phyloP scores from a whole-genome alignment of 2,113 vertebrate genomes.

The Puffinus mauretanicus region DNA sequence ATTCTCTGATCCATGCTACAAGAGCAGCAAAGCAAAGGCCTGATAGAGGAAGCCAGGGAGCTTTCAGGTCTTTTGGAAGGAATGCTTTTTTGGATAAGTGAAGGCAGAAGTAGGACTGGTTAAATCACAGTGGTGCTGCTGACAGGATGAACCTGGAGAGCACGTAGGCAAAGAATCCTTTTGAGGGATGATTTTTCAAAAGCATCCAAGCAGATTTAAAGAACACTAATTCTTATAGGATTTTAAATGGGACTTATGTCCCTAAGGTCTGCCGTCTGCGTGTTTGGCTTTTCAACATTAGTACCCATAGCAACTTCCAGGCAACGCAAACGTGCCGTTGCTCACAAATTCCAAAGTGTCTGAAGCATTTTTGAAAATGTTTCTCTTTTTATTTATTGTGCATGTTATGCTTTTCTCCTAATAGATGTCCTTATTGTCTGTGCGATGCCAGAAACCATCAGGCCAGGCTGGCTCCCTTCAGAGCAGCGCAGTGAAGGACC shows the following conservation, averaged over 20 bases:
- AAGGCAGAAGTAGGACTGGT: neutral
- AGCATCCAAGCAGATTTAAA: neutral
- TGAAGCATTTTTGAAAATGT: neutral
- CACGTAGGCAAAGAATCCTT: constrained; percentile 10
- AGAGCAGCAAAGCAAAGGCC: neutral
- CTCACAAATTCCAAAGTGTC: constrained; percentile 36
- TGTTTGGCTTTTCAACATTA: constrained; percentile 31
- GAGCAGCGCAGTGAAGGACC: rapidly evolving
- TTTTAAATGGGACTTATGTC: constrained; percentile 14
- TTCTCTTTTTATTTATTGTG: neutral
- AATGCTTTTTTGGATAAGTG: neutral
- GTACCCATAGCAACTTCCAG: constrained; percentile 51
- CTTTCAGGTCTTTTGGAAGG: neutral
- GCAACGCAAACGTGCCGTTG: neutral
- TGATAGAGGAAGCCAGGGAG: neutral
- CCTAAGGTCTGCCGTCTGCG: neutral
- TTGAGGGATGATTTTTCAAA: neutral
- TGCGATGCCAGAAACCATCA: neutral
- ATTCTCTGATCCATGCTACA: neutral
- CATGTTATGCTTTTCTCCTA: neutral
- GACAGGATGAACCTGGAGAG: neutral
- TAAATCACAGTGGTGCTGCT: neutral
- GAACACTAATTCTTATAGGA: neutral
- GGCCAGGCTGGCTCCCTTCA: neutral
- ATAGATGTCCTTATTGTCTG: neutral